Base-by-base conservation (phyloP, 2,113 vertebrate species). In the Mesoclemmys tuberculata region DNA sequence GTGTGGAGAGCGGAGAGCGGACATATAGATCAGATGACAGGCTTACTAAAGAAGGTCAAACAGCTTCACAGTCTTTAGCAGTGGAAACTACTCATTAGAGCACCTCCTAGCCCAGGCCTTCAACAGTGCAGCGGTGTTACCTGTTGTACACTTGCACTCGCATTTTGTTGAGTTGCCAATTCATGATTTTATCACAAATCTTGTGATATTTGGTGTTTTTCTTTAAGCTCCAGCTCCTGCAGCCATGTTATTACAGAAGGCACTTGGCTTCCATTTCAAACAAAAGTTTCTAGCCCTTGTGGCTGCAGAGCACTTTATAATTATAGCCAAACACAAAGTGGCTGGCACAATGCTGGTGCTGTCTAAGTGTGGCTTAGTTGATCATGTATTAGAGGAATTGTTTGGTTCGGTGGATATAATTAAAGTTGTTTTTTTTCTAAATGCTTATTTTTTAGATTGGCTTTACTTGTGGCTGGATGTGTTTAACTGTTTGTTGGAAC, bases 321-420 rank as follows among this genome's bases (percentile, higher is more conserved):
- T 68, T 68, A 31, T 68, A 68, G 61, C 16, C 9, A 2, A 68
- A 4, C 61, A n/a, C 7, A n/a, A 68, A 68, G 31, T 8, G 22
- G 38, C 22, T 41, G 68, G 61, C 38, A 41, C 22, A 41, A 6
- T 12, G 38, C 22, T 74, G 71, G 9, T 44, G 71, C 71, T 75
- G 24, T 24, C 38, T 75, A 38, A 75, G 10, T 0, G 7, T 2
- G 18, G 1, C 1, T 4, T 44, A 48, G 35, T 16, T 5, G 41
- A 19, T 0, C 1, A 3, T 31, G 52, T 1, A 0, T 27, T 27
- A 21, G 85, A 58, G 74, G 93, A 95, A 88, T 80, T 87, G 88
- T 80, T 94, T 71, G 13, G 90, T 95, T 95, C 91, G 48, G 81
- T 86, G 89, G 56, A 31, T 89, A 93, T 91, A 95, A 96, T 96